These are phyloP conservation scores for Rhinogobio ventralis DNA, from an alignment of 2,797 vertebrate genomes.

Conservation along the genomic window DNA sequence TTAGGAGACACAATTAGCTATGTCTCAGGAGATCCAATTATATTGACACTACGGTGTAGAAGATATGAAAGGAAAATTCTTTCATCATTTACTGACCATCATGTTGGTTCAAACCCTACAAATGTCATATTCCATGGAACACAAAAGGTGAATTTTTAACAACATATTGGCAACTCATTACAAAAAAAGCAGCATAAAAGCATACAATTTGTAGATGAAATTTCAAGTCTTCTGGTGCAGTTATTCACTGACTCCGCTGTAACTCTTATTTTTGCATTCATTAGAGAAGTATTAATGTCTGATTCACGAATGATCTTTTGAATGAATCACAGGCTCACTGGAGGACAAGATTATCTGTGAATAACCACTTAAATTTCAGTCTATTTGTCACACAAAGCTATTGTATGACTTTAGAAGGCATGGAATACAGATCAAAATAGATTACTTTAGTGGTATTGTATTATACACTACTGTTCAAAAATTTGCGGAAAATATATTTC, in stretches of 20 bases:
- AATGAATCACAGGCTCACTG: background rate
- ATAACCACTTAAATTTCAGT: background rate
- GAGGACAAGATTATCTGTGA: background rate
- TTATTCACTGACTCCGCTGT: background rate
- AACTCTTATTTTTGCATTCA: background rate
- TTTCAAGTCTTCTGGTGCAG: background rate
- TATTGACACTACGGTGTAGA: background rate
- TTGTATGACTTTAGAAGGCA: background rate
- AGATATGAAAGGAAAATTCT: background rate
- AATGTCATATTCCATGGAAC: background rate
- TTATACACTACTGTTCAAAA: no score
- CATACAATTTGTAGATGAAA: background rate
- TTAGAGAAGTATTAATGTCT: background rate
- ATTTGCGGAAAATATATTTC: no score
- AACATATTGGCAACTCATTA: background rate
- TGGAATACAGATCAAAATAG: background rate
- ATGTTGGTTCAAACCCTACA: background rate
- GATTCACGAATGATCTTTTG: background rate
- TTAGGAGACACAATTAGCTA: slow-evolving; percentile 20
- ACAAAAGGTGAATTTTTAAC: background rate
- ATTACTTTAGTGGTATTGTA: background rate
- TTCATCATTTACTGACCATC: background rate
- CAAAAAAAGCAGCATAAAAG: background rate
- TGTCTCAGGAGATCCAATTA: slow-evolving; percentile 35
- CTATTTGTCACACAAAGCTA: background rate